Conservation (phyloP, 2,113 vertebrate genomes). For the Ophthalmotilapia sp. region DNA sequence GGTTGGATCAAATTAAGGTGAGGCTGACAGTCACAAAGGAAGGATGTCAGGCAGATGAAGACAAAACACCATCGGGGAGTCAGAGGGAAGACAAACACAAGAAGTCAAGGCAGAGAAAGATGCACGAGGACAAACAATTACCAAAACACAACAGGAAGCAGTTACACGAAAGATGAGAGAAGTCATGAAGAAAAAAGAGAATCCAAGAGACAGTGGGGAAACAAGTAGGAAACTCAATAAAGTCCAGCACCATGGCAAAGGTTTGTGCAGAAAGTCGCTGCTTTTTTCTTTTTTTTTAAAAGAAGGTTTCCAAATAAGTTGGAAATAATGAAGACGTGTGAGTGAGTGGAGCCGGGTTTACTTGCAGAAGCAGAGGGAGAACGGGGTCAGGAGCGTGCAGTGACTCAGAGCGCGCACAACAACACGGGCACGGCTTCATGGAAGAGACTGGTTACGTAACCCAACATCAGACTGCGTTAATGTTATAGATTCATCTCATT, state of each 20-base stretch:
- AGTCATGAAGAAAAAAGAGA: not conserved
- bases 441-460: not conserved
- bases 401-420: not conserved
- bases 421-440: not conserved
- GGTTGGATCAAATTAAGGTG: not conserved
- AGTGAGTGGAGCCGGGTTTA: not conserved
- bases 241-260: not conserved
- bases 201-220: not conserved
- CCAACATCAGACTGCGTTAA: not conserved
- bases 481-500: not conserved
- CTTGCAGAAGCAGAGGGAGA: not conserved
- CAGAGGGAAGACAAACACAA: not conserved
- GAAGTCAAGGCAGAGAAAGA: not conserved
- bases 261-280: fast-evolving
- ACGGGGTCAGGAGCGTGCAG: not conserved
- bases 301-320: not conserved
- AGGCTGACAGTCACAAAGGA: not conserved
- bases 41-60: not conserved
- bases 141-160: not conserved
- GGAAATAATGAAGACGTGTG: not conserved
- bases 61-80: not conserved
- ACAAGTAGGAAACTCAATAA: not conserved
- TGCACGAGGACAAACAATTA: not conserved
- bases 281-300: fast-evolving
- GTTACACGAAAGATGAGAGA: not conserved